These are phyloP conservation scores for Antheraea pernyi DNA, from an alignment of 1,140 invertebrate species.

Conservation along the genomic window DNA sequence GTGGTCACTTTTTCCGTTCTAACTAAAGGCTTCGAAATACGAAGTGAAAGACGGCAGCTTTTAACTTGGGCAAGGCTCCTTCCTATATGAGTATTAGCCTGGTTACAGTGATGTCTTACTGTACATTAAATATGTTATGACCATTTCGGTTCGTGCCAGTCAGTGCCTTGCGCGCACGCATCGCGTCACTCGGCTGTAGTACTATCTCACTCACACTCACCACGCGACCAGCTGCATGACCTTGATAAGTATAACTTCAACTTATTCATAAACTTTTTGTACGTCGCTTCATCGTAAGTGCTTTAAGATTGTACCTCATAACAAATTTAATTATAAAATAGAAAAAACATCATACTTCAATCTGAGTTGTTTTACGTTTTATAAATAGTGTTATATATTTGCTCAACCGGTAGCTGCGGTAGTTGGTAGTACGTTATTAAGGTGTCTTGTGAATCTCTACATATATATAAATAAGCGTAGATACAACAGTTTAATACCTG, in stretches of 20 bases:
- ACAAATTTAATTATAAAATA: background rate
- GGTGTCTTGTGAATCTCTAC: too few relatives aligned
- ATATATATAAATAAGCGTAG: too few relatives aligned
- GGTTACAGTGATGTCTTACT: background rate
- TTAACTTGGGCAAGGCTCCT: too few relatives aligned
- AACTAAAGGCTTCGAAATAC: too few relatives aligned
- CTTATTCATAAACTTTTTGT: slow-evolving; percentile 16
- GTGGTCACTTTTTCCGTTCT: too few relatives aligned
- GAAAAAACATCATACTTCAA: too few relatives aligned
- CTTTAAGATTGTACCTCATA: background rate
- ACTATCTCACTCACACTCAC: slow-evolving; percentile 25
- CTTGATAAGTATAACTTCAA: slow-evolving; percentile 16
- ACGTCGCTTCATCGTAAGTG: background rate
- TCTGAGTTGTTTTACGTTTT: too few relatives aligned
- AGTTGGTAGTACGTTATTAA: too few relatives aligned
- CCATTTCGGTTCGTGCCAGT: slow-evolving; percentile 25
- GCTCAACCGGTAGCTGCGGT: too few relatives aligned
- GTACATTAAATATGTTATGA: background rate
- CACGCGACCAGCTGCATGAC: slow-evolving; percentile 18
- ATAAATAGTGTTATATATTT: too few relatives aligned
- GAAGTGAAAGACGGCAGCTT: too few relatives aligned
- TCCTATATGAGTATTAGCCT: background rate
- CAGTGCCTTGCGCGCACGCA: slow-evolving; percentile 36
- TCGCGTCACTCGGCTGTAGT: slow-evolving; percentile 24
- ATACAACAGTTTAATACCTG: too few relatives aligned